Evolutionary conservation across 2,888 invertebrate species (phyloP), one percentile per base, ranked within the genome.

Genomic region (Caprella mutica): DNA sequence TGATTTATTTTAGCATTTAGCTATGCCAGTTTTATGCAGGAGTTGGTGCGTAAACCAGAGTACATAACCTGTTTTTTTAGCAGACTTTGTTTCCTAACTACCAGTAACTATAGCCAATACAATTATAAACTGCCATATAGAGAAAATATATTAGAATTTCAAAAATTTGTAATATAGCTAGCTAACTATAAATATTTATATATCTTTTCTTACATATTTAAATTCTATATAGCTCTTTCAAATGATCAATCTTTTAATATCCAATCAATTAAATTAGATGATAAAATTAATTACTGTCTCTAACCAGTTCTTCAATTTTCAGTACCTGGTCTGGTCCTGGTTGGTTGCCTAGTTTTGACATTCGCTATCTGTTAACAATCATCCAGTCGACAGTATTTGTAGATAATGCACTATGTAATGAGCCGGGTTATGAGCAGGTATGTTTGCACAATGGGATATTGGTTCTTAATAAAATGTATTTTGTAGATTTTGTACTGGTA

Each of bases 321-420:
- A 74, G 78, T 5, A 79, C 79, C 5, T 79, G 78, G 78, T 71
- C 73, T 3, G 79, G 79, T 6, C 79, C 79, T 5, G 72, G 75
- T 0, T 79, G 79, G 79, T 77, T 76, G 67, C 78, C 79, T 3
- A 78, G 77, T 4, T 76, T 76, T 65, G 76, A 75, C 66, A 67
- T 79, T 29, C 75, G 76, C 5, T 76, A 76, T 66, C 73, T 78
- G 26, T 71, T 79, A 5, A 73, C 79, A 43, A 78, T 78, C 5
- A 78, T 80, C 58, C 78, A 81, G 72, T 79, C 78, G n/a, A n/a
- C n/a, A 35, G 70, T 81, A 14, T 73, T 81, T 69, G 79, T 77
- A 67, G 79, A 79, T 65, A 78, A 79, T 65, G 80, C 81, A 5
- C 80, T 80, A 69, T 79, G 78, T 69, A 81, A 81, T 70, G 81